Conservation (phyloP, 1,140 invertebrate species). For the Lamellibrachia luymesi region DNA sequence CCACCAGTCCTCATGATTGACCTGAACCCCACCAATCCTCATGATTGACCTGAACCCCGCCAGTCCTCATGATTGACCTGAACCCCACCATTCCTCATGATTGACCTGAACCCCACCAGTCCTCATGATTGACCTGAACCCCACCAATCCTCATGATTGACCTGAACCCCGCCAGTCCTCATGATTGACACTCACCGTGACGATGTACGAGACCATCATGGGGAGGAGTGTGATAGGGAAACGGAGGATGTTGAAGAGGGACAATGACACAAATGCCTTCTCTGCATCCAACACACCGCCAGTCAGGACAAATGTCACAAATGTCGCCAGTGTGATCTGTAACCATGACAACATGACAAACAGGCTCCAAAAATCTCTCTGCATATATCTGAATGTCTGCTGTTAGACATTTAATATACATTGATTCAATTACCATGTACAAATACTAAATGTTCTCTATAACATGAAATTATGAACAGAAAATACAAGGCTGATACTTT, state of each 20-base stretch:
- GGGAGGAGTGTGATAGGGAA: conserved; percentile 74
- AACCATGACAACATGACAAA: conserved; percentile 18
- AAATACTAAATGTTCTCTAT: background rate
- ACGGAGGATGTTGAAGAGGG: conserved; percentile 96
- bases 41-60: no score
- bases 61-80: no score
- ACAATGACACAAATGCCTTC: conserved; percentile 91
- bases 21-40: no score
- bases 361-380: background rate
- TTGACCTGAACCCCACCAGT: no score
- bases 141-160: no score
- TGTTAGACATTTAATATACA: background rate
- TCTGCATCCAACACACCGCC: conserved; percentile 63
- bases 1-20: no score
- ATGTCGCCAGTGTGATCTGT: conserved; percentile 81
- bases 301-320: conserved; percentile 60
- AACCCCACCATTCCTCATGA: no score
- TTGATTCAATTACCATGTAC: background rate
- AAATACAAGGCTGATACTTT: no score
- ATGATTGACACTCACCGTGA: conserved; percentile 46
- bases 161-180: no score
- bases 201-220: conserved; percentile 60
- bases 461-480: no score
- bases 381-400: background rate
- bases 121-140: no score